These are phyloP conservation scores for Drosophila kikkawai DNA, from an alignment of 1,140 invertebrate species.

Conservation along the genomic window DNA sequence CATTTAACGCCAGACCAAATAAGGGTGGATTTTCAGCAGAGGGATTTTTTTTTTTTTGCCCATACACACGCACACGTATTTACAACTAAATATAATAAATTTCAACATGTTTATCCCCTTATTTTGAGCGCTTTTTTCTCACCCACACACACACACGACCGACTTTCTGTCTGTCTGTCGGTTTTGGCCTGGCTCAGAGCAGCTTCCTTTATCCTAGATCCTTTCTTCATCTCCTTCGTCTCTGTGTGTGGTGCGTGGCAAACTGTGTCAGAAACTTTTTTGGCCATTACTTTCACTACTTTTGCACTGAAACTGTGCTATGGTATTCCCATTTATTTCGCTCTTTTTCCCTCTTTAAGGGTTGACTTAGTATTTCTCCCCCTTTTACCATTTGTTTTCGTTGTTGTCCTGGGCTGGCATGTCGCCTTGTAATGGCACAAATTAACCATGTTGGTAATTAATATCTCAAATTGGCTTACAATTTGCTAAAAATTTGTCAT, in stretches of 20 bases:
- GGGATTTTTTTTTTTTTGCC: constrained; percentile 10
- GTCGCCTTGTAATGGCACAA: constrained; percentile 70
- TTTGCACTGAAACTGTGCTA: constrained; percentile 33
- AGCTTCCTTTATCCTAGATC: constrained; percentile 18
- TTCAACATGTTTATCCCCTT: constrained; percentile 76
- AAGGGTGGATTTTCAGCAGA: constrained; percentile 18
- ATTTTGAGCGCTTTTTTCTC: constrained; percentile 51
- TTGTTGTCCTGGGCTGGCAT: constrained; percentile 21
- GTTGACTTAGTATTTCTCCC: constrained; percentile 17
- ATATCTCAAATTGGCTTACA: constrained; percentile 79
- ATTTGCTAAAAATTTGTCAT: constrained; percentile 80
- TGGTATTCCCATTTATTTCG: constrained; percentile 30
- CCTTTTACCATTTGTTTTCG: not conserved
- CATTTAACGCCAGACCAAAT: constrained; percentile 80
- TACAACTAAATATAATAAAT: constrained; percentile 71
- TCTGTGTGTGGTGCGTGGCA: constrained; percentile 22
- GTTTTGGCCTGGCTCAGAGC: constrained; percentile 19
- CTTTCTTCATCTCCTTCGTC: not conserved
- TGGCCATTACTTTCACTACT: constrained; percentile 79
- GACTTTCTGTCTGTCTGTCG: constrained; percentile 4
- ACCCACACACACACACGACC: not conserved
- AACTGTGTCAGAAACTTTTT: constrained; percentile 79
- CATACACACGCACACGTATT: constrained; percentile 20
- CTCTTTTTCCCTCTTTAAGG: constrained; percentile 25
- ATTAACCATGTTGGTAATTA: constrained; percentile 81